Conservation (phyloP, 1,140 invertebrate genomes). For the Procambarus clarkii region DNA sequence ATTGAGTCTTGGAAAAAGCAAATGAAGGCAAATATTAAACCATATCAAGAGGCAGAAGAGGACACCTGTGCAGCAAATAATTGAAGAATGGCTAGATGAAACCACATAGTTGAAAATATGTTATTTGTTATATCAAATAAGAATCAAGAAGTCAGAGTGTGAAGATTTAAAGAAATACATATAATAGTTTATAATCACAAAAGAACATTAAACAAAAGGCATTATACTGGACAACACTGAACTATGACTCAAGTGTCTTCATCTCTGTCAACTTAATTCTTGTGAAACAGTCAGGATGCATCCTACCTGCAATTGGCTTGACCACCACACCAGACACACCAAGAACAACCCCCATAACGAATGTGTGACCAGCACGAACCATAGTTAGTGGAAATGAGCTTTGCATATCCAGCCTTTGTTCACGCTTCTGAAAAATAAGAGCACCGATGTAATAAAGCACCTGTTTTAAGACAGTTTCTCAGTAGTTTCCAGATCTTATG, state of each 20-base stretch:
- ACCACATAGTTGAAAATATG: background rate
- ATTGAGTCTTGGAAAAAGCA: background rate
- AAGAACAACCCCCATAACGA: conserved; percentile 82
- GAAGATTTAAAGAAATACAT: background rate
- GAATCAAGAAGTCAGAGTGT: conserved; percentile 1
- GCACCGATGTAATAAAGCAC: too few species aligned
- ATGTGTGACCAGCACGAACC: conserved; percentile 79
- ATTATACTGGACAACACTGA: background rate
- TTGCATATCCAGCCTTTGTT: conserved; percentile 77
- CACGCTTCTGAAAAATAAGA: conserved; percentile 75
- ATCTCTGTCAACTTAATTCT: background rate
- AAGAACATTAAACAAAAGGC: background rate
- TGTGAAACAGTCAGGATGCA: background rate
- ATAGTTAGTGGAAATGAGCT: conserved; percentile 80
- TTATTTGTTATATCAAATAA: background rate
- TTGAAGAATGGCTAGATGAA: background rate
- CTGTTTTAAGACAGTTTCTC: too few species aligned
- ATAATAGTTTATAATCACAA: background rate
- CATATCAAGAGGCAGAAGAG: background rate
- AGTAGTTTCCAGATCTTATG: too few species aligned
- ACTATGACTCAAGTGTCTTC: background rate
- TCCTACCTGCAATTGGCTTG: conserved; percentile 81
- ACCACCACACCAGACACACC: conserved; percentile 83
- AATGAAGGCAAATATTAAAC: too few species aligned
- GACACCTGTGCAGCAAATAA: background rate